Conservation (phyloP, 2,888 invertebrate genomes). For the Agonopterix arenella region DNA sequence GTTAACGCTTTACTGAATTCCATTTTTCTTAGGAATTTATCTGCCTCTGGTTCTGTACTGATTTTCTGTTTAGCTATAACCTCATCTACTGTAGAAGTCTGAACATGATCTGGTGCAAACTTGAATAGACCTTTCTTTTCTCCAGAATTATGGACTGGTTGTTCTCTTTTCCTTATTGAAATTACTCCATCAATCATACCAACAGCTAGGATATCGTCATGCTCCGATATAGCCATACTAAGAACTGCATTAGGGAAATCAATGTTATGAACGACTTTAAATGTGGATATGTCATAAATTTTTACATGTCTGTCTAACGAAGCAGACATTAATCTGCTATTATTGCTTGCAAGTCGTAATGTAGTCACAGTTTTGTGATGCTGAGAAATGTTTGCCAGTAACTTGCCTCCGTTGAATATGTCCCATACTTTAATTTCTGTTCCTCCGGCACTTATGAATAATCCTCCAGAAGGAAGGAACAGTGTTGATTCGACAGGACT, state of each 20-base stretch:
- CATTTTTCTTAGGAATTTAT: constrained; percentile 85
- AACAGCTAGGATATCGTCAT: constrained; percentile 90
- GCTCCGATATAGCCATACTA: constrained; percentile 85
- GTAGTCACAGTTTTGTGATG: constrained; percentile 98
- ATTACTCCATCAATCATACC: constrained; percentile 96
- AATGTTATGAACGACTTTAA: constrained; percentile 91
- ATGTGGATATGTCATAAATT: constrained; percentile 91
- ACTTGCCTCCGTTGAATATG: constrained; percentile 89
- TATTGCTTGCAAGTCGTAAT: constrained; percentile 87
- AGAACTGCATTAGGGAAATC: constrained; percentile 94
- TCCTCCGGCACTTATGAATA: constrained; percentile 94
- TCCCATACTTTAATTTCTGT: constrained; percentile 97
- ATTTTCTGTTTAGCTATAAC: constrained; percentile 58
- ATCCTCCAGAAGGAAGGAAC: constrained; percentile 91
- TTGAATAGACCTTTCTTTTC: constrained; percentile 61
- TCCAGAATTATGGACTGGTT: constrained; percentile 55
- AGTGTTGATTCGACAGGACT: constrained; percentile 93
- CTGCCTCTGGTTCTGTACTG: constrained; percentile 76
- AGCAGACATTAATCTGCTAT: constrained; percentile 89
- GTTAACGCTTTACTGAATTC: constrained; percentile 89
- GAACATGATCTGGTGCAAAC: constrained; percentile 67
- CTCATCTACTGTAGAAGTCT: constrained; percentile 59
- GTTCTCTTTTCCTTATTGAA: constrained; percentile 88
- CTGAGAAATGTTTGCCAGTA: constrained; percentile 89
- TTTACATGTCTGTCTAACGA: constrained; percentile 96